Conservation (phyloP, 1,140 invertebrate species). For the Heliconius himera region DNA sequence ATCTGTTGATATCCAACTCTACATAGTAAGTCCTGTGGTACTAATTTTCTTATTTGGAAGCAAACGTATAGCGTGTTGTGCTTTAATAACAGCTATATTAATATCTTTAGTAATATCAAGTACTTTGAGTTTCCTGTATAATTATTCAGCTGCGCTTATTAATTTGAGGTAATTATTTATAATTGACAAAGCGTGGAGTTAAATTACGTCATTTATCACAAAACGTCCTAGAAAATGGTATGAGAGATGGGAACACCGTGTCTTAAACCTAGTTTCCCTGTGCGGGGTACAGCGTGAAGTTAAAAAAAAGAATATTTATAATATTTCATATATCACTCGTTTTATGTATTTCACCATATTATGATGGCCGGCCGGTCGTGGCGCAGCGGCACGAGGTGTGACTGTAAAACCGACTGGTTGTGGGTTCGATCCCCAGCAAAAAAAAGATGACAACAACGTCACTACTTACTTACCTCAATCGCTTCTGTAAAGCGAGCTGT, state of each 20-base stretch:
- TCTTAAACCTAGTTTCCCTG: no score
- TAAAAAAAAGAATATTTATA: background rate
- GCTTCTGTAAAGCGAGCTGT: no score
- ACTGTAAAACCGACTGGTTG: no score
- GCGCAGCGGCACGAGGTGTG: no score
- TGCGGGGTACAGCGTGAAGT: background rate
- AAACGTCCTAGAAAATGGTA: no score
- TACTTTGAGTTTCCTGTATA: conserved; percentile 32
- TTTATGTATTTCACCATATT: no score
- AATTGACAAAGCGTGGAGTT: background rate
- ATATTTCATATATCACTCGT: no score
- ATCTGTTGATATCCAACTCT: conserved; percentile 88
- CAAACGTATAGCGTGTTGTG: conserved; percentile 40
- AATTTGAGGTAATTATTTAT: conserved; percentile 42
- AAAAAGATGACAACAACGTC: no score
- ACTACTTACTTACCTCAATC: no score
- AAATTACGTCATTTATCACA: background rate
- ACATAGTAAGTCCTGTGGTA: conserved; percentile 81
- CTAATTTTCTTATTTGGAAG: conserved; percentile 62
- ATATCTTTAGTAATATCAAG: conserved; percentile 25
- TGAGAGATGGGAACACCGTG: background rate
- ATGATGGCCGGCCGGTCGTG: no score
- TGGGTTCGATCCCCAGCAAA: no score
- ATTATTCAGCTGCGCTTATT: conserved; percentile 29
- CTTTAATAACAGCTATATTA: conserved; percentile 18